A percentile compares a stretch with the other conserved stretches of the same genome.
These are phyloP conservation scores for Drosophila mayri DNA, from an alignment of 1,140 invertebrate genomes.

Conservation along the genomic window DNA sequence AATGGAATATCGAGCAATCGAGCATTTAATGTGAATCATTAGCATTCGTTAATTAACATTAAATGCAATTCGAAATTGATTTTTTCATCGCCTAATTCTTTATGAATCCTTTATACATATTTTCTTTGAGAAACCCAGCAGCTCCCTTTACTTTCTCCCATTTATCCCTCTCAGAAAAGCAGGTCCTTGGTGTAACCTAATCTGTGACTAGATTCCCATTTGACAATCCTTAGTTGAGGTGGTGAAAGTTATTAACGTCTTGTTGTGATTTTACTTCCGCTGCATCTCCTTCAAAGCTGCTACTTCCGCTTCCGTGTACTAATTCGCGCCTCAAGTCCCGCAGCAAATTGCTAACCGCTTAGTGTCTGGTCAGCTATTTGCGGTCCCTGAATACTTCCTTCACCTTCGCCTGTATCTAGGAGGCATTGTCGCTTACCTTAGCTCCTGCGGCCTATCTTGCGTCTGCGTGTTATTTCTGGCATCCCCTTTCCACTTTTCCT, in stretches of 20 bases:
- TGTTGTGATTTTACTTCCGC: constrained; percentile 20
- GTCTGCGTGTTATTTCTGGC: constrained; percentile 63
- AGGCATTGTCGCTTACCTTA: not conserved
- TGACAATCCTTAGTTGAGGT: not conserved
- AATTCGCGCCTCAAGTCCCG: constrained; percentile 24
- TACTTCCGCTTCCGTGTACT: constrained; percentile 31
- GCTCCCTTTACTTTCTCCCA: not conserved
- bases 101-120: too few relatives aligned
- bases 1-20: too few relatives aligned
- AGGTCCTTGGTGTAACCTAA: constrained; percentile 4
- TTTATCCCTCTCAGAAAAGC: not conserved
- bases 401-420: constrained; percentile 43
- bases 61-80: too few relatives aligned
- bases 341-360: constrained; percentile 26
- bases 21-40: too few relatives aligned
- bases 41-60: too few relatives aligned
- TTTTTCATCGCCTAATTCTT: too few relatives aligned
- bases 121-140: not conserved
- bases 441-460: constrained; percentile 29
- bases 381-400: constrained; percentile 31
- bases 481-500: constrained; percentile 24
- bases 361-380: constrained; percentile 58
- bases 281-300: constrained; percentile 7
- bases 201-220: constrained; percentile 13
- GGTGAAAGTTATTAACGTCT: constrained; percentile 31